Conservation (phyloP, 2,797 vertebrate species). For the Anas georgica region DNA sequence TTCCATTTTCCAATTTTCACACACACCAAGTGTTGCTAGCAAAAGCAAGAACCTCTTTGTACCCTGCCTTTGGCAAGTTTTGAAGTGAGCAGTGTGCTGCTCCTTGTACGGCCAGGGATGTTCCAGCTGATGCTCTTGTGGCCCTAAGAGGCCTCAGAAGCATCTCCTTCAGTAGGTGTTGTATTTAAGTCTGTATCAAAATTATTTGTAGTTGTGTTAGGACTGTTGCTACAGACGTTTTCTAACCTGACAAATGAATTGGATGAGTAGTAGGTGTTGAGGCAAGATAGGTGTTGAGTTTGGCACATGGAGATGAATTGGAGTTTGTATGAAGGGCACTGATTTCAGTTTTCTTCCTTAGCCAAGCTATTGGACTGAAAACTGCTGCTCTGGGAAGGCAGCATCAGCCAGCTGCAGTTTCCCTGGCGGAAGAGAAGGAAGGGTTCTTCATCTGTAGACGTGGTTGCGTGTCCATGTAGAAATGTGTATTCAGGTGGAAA, state of each 20-base stretch:
- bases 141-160: neutral
- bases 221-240: neutral
- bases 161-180: neutral
- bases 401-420: neutral
- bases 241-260: neutral
- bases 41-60: neutral
- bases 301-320: neutral
- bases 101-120: fast-evolving
- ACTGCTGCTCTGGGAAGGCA: neutral
- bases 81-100: neutral
- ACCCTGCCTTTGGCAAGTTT: neutral
- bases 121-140: neutral
- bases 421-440: neutral
- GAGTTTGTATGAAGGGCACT: neutral
- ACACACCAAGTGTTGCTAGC: neutral
- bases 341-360: neutral
- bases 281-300: neutral
- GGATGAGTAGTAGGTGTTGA: neutral
- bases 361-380: neutral
- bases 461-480: neutral
- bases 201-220: neutral
- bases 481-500: neutral
- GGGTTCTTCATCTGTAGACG: neutral
- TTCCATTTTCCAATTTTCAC: neutral
- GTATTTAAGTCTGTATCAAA: neutral